Percentiles rank a stretch among this genome's conserved stretches.
Evolutionary conservation across 1,140 invertebrate species (phyloP).

Genomic region (Leptinotarsa texana): DNA sequence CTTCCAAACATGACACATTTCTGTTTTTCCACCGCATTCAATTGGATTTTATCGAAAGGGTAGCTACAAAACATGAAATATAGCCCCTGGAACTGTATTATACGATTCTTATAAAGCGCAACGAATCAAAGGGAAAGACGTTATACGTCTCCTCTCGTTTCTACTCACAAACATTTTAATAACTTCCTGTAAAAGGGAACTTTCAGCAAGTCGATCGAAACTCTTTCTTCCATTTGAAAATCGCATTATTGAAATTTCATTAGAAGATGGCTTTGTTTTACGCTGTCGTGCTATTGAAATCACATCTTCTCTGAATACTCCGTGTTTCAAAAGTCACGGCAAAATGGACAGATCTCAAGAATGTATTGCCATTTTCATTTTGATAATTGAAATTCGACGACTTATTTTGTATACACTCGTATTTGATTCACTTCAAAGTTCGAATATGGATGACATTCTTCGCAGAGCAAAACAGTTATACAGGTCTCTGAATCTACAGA

Average conservation of each 20-base stretch:
- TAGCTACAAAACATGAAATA: constrained; percentile 10
- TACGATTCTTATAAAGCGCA: background rate
- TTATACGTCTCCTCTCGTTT: background rate
- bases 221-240: background rate
- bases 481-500: no score
- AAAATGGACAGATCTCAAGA: no score
- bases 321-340: no score
- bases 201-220: background rate
- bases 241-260: background rate
- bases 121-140: background rate
- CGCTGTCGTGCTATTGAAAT: background rate
- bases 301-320: background rate
- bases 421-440: no score
- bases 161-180: constrained; percentile 2
- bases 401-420: no score
- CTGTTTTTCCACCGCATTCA: constrained; percentile 15
- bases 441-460: no score
- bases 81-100: constrained; percentile 2
- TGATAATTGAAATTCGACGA: no score
- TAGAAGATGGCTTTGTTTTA: background rate
- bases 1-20: constrained; percentile 16
- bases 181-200: background rate
- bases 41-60: constrained; percentile 18
- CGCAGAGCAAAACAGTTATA: no score
- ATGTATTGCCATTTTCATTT: no score